Percentiles rank a stretch among this genome's conserved stretches.
These are phyloP conservation scores for Ancistrus triradiatus DNA, from an alignment of 2,113 vertebrate species.

Conservation along the genomic window DNA sequence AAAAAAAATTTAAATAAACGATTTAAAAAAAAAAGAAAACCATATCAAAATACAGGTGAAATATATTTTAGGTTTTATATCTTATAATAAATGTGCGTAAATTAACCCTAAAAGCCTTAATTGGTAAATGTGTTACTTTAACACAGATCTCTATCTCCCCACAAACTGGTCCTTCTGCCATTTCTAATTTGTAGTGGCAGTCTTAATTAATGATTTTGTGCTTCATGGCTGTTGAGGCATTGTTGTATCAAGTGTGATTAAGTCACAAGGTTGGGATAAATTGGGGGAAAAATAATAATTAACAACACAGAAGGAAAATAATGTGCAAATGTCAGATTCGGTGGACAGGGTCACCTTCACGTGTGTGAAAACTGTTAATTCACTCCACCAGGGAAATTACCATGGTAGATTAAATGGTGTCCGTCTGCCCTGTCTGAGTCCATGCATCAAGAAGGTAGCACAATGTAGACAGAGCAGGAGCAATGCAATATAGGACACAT, in stretches of 20 bases:
- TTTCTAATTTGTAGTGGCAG: conserved; percentile 76
- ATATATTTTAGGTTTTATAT: no score
- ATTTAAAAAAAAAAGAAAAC: no score
- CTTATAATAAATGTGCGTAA: no score
- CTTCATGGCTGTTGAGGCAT: conserved; percentile 59
- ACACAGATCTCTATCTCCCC: no score
- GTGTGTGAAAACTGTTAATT: conserved; percentile 71
- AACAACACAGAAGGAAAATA: conserved; percentile 50
- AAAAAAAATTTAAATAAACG: no score
- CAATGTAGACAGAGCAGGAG: conserved; percentile 46
- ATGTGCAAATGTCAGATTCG: conserved; percentile 64
- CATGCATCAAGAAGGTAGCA: conserved; percentile 47
- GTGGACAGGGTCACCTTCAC: conserved; percentile 76
- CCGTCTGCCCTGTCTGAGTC: conserved; percentile 33
- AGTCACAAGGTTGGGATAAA: conserved; percentile 70
- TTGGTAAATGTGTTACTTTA: no score
- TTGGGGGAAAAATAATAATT: conserved; percentile 30
- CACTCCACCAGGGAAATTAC: conserved; percentile 57
- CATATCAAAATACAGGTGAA: no score
- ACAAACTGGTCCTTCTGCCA: conserved; percentile 41
- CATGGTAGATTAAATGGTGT: conserved; percentile 58
- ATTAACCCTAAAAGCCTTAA: no score
- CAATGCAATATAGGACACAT: conserved; percentile 24
- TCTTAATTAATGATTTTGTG: conserved; percentile 80
- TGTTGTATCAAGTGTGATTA: conserved; percentile 76